Conservation (phyloP, 2,797 vertebrate species). For the Apodemus agrarius region DNA sequence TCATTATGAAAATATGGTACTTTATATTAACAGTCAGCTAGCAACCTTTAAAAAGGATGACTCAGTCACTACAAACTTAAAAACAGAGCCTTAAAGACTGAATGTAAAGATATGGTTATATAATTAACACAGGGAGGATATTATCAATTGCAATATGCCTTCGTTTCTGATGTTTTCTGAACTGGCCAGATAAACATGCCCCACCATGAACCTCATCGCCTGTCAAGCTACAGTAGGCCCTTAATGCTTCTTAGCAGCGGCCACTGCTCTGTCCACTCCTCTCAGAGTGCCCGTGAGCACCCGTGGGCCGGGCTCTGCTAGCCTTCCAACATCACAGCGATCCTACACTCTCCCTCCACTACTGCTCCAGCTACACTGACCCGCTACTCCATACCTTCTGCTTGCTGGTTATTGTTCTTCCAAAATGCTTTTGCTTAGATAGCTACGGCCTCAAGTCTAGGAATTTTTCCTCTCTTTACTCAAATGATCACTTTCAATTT, state of each 20-base stretch:
- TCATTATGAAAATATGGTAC: slow-evolving; percentile 42
- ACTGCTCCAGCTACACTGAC: neutral
- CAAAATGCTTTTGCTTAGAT: slow-evolving; percentile 9
- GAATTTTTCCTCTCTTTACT: slow-evolving; percentile 13
- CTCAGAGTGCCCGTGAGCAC: neutral
- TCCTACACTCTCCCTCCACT: neutral
- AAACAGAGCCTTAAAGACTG: slow-evolving; percentile 28
- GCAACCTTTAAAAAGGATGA: slow-evolving; percentile 40
- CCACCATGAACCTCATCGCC: neutral
- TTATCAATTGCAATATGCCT: slow-evolving; percentile 18
- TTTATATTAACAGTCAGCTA: slow-evolving; percentile 41
- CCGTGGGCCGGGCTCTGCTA: neutral
- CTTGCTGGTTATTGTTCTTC: slow-evolving; percentile 7
- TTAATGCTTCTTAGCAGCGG: neutral
- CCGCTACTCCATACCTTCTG: neutral
- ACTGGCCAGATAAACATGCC: neutral
- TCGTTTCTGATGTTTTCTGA: slow-evolving; percentile 33
- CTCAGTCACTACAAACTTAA: slow-evolving; percentile 43
- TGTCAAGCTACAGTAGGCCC: neutral
- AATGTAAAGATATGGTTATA: slow-evolving; percentile 58
- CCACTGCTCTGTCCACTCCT: neutral
- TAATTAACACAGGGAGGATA: slow-evolving; percentile 47
- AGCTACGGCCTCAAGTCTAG: neutral
- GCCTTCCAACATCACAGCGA: neutral
- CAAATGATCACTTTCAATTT: slow-evolving; percentile 28